Evolutionary conservation across 2,113 vertebrate species (phyloP).

Genomic region (Anthoscopus minutus): DNA sequence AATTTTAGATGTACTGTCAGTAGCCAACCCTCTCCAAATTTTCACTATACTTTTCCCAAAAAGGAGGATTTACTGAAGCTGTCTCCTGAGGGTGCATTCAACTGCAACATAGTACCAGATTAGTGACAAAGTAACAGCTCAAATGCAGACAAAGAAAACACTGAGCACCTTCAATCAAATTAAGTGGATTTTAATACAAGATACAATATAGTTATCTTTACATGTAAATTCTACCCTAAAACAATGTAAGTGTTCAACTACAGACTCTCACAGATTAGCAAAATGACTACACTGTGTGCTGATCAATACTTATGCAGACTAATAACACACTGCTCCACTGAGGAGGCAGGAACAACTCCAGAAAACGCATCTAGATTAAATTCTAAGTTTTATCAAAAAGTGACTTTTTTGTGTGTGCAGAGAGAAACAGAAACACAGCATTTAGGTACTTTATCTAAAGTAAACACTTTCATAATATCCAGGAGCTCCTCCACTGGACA

Average conservation of each 20-base stretch:
- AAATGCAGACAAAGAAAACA: not conserved
- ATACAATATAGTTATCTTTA: not conserved
- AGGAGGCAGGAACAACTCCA: not conserved
- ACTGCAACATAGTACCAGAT: accelerated
- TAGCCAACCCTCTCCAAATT: not conserved
- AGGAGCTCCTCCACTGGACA: not conserved
- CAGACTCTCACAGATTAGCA: not conserved
- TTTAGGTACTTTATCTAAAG: not conserved
- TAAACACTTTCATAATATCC: not conserved
- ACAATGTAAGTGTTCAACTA: not conserved
- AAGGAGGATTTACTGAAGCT: not conserved
- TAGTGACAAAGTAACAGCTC: not conserved
- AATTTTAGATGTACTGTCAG: not conserved
- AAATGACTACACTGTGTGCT: accelerated
- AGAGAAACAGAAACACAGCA: not conserved
- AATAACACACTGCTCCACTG: not conserved
- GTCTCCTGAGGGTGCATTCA: not conserved
- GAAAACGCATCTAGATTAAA: not conserved
- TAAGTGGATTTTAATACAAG: not conserved
- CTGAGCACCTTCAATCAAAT: not conserved
- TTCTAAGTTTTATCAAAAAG: not conserved
- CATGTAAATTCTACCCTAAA: not conserved
- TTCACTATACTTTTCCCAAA: not conserved
- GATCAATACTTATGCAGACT: not conserved
- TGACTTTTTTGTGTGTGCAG: not conserved